A percentile compares a stretch with the other conserved stretches of the same genome.
Conservation (phyloP, 2,888 invertebrate genomes). For the Rhabditophanes sp. region DNA sequence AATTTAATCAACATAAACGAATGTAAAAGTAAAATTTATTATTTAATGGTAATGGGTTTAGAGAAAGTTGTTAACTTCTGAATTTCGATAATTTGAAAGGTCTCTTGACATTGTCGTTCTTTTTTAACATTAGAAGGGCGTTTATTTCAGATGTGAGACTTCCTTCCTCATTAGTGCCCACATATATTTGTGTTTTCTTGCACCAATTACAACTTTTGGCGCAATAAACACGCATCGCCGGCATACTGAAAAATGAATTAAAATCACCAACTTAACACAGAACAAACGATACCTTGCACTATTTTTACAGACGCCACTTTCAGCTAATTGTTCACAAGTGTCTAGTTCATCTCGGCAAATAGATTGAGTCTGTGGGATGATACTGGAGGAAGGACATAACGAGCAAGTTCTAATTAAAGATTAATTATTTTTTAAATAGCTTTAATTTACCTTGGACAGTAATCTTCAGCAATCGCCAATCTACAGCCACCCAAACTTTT, state of each 20-base stretch:
- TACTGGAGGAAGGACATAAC: constrained; percentile 18
- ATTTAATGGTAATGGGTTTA: too few relatives aligned
- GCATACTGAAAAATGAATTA: constrained; percentile 13
- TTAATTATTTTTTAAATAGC: too few relatives aligned
- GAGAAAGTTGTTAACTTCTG: too few relatives aligned
- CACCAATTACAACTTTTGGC: constrained; percentile 28
- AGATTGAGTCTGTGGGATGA: constrained; percentile 11
- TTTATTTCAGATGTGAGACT: too few relatives aligned
- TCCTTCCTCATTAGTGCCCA: constrained; percentile 6
- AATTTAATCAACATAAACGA: not conserved
- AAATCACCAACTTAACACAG: constrained; percentile 1
- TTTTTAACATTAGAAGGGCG: too few relatives aligned
- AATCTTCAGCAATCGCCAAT: constrained; percentile 20
- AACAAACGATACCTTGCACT: constrained; percentile 6
- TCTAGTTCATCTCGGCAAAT: constrained; percentile 25
- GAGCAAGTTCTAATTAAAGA: constrained; percentile 22
- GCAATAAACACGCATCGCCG: constrained; percentile 23
- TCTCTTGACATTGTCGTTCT: too few relatives aligned
- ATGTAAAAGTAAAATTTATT: not conserved
- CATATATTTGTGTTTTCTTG: constrained; percentile 20
- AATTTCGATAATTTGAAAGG: too few relatives aligned
- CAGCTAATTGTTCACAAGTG: constrained; percentile 20
- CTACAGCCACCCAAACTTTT: constrained; percentile 19
- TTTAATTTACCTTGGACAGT: too few relatives aligned
- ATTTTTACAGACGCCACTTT: constrained; percentile 23